These are phyloP conservation scores for Lacanobia wlatinum DNA, from an alignment of 2,888 invertebrate genomes.

Conservation along the genomic window DNA sequence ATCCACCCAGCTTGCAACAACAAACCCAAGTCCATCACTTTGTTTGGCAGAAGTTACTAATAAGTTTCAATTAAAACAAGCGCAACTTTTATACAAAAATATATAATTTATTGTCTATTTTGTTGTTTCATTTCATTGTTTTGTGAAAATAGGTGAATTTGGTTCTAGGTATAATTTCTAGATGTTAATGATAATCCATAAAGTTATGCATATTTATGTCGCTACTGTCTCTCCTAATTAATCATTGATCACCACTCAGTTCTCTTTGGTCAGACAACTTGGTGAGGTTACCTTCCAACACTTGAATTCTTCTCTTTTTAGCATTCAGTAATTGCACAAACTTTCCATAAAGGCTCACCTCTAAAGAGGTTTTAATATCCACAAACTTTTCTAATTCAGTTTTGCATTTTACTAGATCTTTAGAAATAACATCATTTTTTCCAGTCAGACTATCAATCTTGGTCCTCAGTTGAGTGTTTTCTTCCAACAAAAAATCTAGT, in stretches of 20 bases:
- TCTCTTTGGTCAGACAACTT: slow-evolving; percentile 56
- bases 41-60: slow-evolving; percentile 98
- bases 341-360: slow-evolving; percentile 80
- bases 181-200: too few relatives aligned
- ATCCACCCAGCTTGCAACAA: slow-evolving; percentile 96
- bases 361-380: slow-evolving; percentile 75
- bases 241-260: slow-evolving; percentile 13
- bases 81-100: slow-evolving; percentile 69
- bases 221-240: not conserved
- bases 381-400: slow-evolving; percentile 76
- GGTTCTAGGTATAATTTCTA: not conserved
- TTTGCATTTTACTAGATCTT: slow-evolving; percentile 74
- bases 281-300: slow-evolving; percentile 77
- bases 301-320: slow-evolving; percentile 81
- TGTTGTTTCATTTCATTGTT: slow-evolving; percentile 51
- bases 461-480: slow-evolving; percentile 72
- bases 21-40: slow-evolving; percentile 95
- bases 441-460: slow-evolving; percentile 58
- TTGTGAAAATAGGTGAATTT: not conserved
- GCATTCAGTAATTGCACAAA: slow-evolving; percentile 82
- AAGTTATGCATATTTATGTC: not conserved
- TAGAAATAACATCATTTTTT: slow-evolving; percentile 63
- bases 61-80: slow-evolving; percentile 56
- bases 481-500: slow-evolving; percentile 76
- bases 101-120: slow-evolving; percentile 70